A percentile compares a stretch with the other conserved stretches of the same genome.
Conservation (phyloP, 2,797 vertebrate species). For the Enteromius fasciolatus region DNA sequence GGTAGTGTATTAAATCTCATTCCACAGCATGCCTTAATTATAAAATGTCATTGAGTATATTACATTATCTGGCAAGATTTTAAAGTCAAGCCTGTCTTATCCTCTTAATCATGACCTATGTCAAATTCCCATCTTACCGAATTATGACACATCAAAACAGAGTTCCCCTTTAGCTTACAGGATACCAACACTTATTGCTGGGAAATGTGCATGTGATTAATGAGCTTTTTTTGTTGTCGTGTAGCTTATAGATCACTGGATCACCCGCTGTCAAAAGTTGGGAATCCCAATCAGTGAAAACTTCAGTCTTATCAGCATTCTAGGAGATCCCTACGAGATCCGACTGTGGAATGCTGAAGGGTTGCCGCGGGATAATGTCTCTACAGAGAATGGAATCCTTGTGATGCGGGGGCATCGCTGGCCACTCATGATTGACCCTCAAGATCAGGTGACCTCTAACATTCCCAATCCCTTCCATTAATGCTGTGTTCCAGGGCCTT, state of each 20-base stretch:
- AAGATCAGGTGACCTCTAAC: conserved; percentile 81
- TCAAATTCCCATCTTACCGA: neutral
- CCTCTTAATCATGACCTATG: conserved; percentile 7
- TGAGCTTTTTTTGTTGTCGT: conserved; percentile 13
- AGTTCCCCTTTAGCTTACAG: neutral
- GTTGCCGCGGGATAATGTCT: conserved; percentile 82
- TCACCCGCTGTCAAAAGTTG: conserved; percentile 78
- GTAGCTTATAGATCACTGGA: conserved; percentile 86
- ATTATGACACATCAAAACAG: conserved; percentile 13
- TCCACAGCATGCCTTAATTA: neutral
- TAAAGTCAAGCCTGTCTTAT: conserved; percentile 1
- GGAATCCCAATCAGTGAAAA: conserved; percentile 82
- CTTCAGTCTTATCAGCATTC: conserved; percentile 84
- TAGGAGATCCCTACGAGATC: conserved; percentile 85
- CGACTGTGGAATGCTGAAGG: conserved; percentile 87
- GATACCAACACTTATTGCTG: neutral
- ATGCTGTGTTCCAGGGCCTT: neutral
- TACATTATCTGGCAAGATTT: neutral
- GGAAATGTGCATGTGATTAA: neutral
- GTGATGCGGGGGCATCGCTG: conserved; percentile 84
- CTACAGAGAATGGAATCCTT: conserved; percentile 87
- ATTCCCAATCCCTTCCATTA: neutral
- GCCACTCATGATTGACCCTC: conserved; percentile 89
- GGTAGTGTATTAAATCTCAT: conserved; percentile 56
- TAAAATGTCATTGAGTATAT: neutral